A percentile compares a stretch with the other conserved stretches of the same genome.
phyloP scores from a whole-genome alignment of 2,113 vertebrate species.

The Gracilinanus agilis region DNA sequence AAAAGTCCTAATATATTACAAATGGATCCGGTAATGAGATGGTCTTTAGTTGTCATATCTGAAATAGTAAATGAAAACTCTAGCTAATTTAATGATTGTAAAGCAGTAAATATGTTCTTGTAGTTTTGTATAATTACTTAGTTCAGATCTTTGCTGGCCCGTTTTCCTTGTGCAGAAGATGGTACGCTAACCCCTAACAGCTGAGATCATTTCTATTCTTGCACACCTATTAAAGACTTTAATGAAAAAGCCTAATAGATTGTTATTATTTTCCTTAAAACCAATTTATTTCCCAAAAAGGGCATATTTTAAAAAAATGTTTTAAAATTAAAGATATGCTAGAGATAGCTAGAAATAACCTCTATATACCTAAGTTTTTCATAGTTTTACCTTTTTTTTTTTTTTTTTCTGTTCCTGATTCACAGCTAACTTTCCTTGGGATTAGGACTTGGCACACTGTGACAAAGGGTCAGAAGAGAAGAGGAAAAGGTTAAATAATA shows the following conservation, averaged over 20 bases:
- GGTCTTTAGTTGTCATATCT: constrained; percentile 84
- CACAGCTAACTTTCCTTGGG: not conserved
- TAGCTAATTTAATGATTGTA: constrained; percentile 86
- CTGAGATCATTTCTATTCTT: constrained; percentile 82
- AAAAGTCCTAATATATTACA: constrained; percentile 81
- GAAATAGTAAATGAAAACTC: constrained; percentile 82
- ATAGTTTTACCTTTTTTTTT: not conserved
- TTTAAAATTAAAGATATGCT: not conserved
- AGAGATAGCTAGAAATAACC: not conserved
- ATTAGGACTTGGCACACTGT: not conserved
- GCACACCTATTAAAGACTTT: constrained; percentile 86
- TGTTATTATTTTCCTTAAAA: constrained; percentile 59
- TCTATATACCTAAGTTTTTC: not conserved
- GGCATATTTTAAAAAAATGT: not conserved
- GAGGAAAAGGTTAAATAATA: not conserved
- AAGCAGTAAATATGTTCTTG: constrained; percentile 85
- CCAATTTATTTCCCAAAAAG: not conserved
- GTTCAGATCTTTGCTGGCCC: constrained; percentile 77
- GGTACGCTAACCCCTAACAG: constrained; percentile 80
- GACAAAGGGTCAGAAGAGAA: not conserved
- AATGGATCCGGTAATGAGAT: constrained; percentile 76
- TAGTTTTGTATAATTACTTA: constrained; percentile 84
- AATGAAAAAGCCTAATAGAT: constrained; percentile 71
- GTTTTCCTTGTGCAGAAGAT: constrained; percentile 83
- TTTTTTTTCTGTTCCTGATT: not conserved